phyloP scores from a whole-genome alignment of 2,113 vertebrate genomes.

The Nothocercus julius region DNA sequence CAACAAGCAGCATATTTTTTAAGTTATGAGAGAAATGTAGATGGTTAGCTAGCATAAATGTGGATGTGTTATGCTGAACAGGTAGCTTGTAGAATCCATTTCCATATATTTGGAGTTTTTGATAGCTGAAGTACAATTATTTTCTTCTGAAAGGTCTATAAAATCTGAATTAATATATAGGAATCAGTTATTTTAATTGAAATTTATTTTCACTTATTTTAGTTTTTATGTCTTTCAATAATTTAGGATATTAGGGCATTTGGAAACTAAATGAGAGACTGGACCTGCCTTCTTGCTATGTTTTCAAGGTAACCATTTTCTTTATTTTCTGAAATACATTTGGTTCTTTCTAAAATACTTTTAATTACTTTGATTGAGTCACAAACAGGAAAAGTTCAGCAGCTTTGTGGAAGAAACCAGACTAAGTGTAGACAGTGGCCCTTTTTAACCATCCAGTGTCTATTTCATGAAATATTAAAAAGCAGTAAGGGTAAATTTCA shows the following conservation, averaged over 20 bases:
- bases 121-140: background rate
- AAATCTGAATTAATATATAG: background rate
- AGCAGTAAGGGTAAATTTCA: background rate
- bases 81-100: background rate
- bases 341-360: background rate
- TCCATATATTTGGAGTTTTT: background rate
- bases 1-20: accelerated
- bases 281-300: background rate
- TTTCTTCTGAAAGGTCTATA: background rate
- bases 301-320: background rate
- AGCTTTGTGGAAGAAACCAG: background rate
- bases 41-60: background rate
- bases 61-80: background rate
- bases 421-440: background rate
- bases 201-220: background rate
- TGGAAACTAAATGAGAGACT: background rate
- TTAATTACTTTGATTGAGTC: background rate
- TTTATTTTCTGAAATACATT: background rate
- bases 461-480: background rate
- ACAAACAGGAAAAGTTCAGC: background rate
- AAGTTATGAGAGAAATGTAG: background rate
- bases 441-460: background rate
- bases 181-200: background rate
- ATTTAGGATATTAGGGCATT: background rate
- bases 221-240: background rate